Base-by-base conservation (phyloP, 1,140 invertebrate genomes). In the Drosophila mojavensis region DNA sequence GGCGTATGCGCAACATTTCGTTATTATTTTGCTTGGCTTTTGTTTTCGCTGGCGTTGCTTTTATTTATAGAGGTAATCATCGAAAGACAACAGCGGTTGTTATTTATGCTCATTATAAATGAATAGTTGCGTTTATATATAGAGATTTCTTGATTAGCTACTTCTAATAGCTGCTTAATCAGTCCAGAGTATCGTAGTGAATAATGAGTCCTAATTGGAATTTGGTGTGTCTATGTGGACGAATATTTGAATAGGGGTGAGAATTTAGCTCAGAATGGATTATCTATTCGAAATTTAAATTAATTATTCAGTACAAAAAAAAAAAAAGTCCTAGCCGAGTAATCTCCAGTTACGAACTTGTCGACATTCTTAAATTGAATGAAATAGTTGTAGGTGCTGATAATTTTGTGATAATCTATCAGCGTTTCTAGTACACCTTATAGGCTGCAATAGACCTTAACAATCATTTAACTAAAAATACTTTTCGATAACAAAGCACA, bases 1-100 rank as follows among this genome's bases (percentile, higher is more conserved):
- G 73, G 62, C 83, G 83, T 88, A 86, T 86, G 60, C 76, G 79
- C 81, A 78, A 86, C 63, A 58, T 79, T 76, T 61, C 54, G 24
- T 15, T 39, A 39, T 39, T 39, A 39, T 39, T 39, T 9, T 39
- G 3, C 36, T 13, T 11, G 36, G 36, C 11, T 39, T 39, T 39
- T 39, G 36, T 30, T 48, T 30, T 39, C 17, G 68, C 33, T 39
- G 45, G 30, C 33, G 36, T 43, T 20, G 65, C 17, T 54, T 59
- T 88, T 82, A 82, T 86, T 86, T 79, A 82, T 83, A 67, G 53
- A 20, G 75, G 56, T 65, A 85, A 79, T 88, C 76, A 88, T 88
- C 79, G 62, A 82, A 79, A 79, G 61, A 62, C 65, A 65, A 79
- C 47, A 79, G 50, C 24, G 48, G 13, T 47, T 75, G 62, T 86